Evolutionary conservation across 2,888 invertebrate species (phyloP).

Genomic region (Pelosia muscerda): DNA sequence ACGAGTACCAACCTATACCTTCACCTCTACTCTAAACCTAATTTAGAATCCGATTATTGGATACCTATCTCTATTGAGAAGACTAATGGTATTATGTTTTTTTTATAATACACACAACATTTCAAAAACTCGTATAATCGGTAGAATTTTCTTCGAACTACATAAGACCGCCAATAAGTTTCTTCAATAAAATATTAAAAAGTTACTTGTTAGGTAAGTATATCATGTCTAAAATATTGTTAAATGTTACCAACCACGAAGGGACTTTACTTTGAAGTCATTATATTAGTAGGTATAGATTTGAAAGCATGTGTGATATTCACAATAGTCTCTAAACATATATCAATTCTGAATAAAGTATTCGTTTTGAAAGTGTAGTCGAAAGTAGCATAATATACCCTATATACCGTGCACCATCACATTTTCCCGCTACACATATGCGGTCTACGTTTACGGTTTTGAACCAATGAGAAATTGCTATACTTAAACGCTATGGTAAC

Average conservation of each 20-base stretch:
- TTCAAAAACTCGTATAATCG: too few relatives aligned
- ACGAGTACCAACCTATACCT: too few relatives aligned
- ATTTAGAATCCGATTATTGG: too few relatives aligned
- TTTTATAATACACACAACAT: too few relatives aligned
- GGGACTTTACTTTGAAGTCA: not conserved
- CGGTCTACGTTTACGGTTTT: slow-evolving; percentile 74
- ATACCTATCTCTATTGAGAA: too few relatives aligned
- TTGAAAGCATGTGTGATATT: not conserved
- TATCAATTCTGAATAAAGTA: slow-evolving; percentile 26
- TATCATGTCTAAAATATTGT: too few relatives aligned
- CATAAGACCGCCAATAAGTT: too few relatives aligned
- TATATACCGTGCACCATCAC: slow-evolving; percentile 65
- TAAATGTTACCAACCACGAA: not conserved
- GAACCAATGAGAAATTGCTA: slow-evolving; percentile 67
- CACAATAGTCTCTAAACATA: not conserved
- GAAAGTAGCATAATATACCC: slow-evolving; percentile 69
- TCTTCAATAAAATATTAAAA: too few relatives aligned
- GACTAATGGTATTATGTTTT: too few relatives aligned
- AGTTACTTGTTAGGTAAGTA: too few relatives aligned
- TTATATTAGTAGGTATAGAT: not conserved
- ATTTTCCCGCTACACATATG: slow-evolving; percentile 72
- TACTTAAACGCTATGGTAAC: slow-evolving; percentile 43
- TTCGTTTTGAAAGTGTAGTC: slow-evolving; percentile 62
- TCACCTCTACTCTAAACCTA: too few relatives aligned
- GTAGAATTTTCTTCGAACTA: too few relatives aligned